Base-by-base conservation (phyloP, 1,140 invertebrate genomes). In the Meteorus sp. region DNA sequence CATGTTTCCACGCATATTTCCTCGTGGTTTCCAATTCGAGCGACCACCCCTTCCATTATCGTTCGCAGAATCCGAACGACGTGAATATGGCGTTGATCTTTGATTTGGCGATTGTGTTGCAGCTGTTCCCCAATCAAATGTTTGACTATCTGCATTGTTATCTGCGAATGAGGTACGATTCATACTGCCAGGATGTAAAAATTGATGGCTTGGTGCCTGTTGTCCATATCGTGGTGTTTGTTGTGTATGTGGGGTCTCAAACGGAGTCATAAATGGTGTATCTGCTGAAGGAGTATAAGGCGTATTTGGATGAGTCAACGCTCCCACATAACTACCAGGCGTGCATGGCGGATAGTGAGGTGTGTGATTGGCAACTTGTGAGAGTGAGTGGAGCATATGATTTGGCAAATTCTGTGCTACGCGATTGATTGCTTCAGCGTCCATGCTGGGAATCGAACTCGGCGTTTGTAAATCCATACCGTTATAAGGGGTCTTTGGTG, bases 231-330 rank as follows among this genome's bases (percentile, higher is more conserved):
- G 78, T 0, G 73, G 81, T 5, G 82, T 79, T 25, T 83, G 80
- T n/a, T n/a, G n/a, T n/a, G n/a, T n/a, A 66, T 85, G 87, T 0
- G 90, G 89, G 0, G 89, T 88, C 48, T 87, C 86, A 70, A 92
- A 94, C 0, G 92, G 92, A 0, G 93, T 94, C 88, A 95, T 91
- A 77, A 91, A 94, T 0, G 93, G 93, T 0, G 92, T 94, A 72
- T 94, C 91, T 0, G 91, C 92, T 51, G 91, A 93, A 1, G 93
- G 93, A 11, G 92, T 94, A 67, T 94, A 94, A 0, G 92, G 92
- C 54, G 81, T 79, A 48, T 75, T 79, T 1, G 74, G 74, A 63
- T 77, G 75, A 0, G 72, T 72, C 11, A 76, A 70, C 45, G 74
- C 67, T 1, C 70, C 73, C 11, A 74, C 70, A 22, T 78, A 79